A percentile compares a stretch with the other conserved stretches of the same genome.
Conservation (phyloP, 1,140 invertebrate species). For the Cheumatopsyche charites region DNA sequence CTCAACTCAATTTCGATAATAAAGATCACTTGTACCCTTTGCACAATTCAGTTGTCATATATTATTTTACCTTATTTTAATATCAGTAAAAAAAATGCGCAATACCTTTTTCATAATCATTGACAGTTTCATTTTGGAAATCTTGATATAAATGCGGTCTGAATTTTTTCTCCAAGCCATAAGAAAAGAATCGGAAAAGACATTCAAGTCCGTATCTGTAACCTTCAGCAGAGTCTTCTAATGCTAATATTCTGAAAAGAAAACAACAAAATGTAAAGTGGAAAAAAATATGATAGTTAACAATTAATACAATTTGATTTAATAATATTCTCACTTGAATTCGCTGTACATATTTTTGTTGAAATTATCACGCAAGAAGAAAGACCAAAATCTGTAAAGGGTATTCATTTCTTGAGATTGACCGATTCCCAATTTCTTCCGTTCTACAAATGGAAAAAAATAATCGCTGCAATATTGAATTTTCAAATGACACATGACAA, state of each 20-base stretch:
- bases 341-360: conserved; percentile 98
- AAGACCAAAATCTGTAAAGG: conserved; percentile 98
- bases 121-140: conserved; percentile 93
- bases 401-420: conserved; percentile 98
- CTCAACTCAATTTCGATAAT: too few relatives aligned
- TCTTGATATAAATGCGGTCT: conserved; percentile 91
- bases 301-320: background rate
- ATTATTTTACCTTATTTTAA: too few relatives aligned
- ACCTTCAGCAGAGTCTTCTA: conserved; percentile 90
- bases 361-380: conserved; percentile 98
- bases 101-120: conserved; percentile 85
- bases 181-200: conserved; percentile 98
- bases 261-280: background rate
- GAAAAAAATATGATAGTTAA: background rate
- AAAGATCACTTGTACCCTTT: too few relatives aligned
- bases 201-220: conserved; percentile 95
- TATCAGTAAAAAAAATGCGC: too few relatives aligned
- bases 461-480: conserved; percentile 29
- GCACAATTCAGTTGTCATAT: too few relatives aligned
- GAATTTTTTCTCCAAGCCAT: conserved; percentile 96
- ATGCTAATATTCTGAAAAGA: conserved; percentile 70
- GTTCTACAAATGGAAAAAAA: conserved; percentile 67
- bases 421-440: conserved; percentile 89
- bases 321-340: conserved; percentile 66
- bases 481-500: conserved; percentile 50